Evolutionary conservation across 2,797 vertebrate genomes (phyloP), one percentile per base, ranked within the genome.

Genomic region (Sebastolobus altivelis): DNA sequence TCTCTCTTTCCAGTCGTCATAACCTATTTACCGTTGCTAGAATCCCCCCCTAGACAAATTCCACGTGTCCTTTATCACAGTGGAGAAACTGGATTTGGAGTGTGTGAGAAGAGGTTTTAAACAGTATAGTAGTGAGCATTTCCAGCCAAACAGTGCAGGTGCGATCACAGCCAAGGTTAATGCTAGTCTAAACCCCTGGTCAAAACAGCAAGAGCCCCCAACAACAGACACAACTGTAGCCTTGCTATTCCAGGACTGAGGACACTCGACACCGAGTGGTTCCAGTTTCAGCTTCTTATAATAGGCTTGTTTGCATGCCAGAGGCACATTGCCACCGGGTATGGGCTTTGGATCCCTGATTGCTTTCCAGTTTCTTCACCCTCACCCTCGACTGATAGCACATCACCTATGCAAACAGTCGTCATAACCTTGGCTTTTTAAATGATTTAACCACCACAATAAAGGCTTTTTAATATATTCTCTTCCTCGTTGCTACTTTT

Each of bases 241-340:
- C 69, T 81, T 89, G 87, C 90, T 95, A 95, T 94, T 96, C 88
- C 89, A 93, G 90, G 88, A 86, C 78, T 22, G 76, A 82, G 20
- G 92, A 93, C 84, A 95, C 91, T 83, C 3, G 63, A 95, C 70
- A 93, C 92, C 76, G 9, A 43, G 67, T 10, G 81, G 88, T 76
- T 95, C 89, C 75, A 80, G 85, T 95, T 94, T 94, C 94, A 92
- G 71, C 67, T 85, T 88, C 92, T 91, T 94, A 90, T 93, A 93
- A 94, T 91, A 94, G 84, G 83, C 82, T 87, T 83, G 88, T 92
- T 90, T 83, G 91, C 84, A 89, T 88, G 90, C 85, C 89, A 81
- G 66, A 75, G 22, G 81, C 80, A 58, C 89, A 75, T 29, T 79
- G 81, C 79, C 75, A 68, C 33, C 1, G 6, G 43, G 69, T 54